phyloP scores from a whole-genome alignment of 2,113 vertebrate genomes.

The Rafetus swinhoei region DNA sequence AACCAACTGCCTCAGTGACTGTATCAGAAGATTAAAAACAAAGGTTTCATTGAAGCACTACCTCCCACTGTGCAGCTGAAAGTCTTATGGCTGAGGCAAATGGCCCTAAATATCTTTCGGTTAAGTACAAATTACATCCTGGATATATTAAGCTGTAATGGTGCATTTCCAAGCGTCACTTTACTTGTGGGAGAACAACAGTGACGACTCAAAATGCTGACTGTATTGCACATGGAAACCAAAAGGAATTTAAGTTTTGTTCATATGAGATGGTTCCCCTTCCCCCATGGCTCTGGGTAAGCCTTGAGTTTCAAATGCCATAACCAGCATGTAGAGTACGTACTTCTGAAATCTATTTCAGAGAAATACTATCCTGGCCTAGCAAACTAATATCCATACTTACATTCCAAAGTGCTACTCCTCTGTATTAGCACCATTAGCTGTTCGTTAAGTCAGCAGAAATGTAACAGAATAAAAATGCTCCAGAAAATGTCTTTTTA shows the following conservation, averaged over 20 bases:
- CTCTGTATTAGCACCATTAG: constrained; percentile 24
- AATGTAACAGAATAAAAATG: constrained; percentile 56
- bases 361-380: constrained; percentile 66
- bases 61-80: constrained; percentile 84
- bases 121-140: constrained; percentile 91
- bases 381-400: constrained; percentile 43
- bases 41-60: constrained; percentile 85
- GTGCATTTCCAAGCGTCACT: constrained; percentile 78
- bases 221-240: constrained; percentile 36
- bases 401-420: constrained; percentile 46
- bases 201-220: constrained; percentile 21
- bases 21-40: constrained; percentile 82
- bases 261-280: constrained; percentile 21
- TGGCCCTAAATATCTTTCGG: constrained; percentile 81
- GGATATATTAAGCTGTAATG: constrained; percentile 84
- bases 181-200: constrained; percentile 61
- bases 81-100: constrained; percentile 74
- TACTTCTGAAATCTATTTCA: constrained; percentile 52
- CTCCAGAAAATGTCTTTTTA: constrained; percentile 54
- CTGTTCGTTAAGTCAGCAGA: constrained; percentile 39
- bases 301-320: constrained; percentile 66
- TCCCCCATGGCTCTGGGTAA: constrained; percentile 13
- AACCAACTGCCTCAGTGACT: constrained; percentile 75
- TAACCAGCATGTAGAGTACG: constrained; percentile 55
- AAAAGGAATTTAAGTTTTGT: constrained; percentile 57